Evolutionary conservation across 2,797 vertebrate species (phyloP), one percentile per base, ranked within the genome.

Genomic region (Phyllotis vaccarum): DNA sequence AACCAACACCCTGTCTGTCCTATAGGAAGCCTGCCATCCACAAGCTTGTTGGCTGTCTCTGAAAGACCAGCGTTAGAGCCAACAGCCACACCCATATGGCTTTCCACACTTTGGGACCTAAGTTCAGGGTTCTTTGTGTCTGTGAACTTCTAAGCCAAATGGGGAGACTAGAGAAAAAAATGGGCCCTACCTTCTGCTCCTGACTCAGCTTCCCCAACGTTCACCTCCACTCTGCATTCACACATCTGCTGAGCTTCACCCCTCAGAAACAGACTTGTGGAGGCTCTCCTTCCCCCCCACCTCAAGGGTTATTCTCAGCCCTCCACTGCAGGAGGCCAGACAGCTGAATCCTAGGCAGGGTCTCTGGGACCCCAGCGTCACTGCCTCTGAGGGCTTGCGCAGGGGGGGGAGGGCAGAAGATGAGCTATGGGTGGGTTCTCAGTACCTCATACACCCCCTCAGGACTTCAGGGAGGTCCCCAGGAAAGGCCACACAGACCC

Each of bases 211-310:
- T 13, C 37, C 68, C 27, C 2, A 5, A 2, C 1, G 13, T 34
- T 85, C 22, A 14, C 34, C 68, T 19, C 9, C 2, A 22, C 8
- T 9, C 1, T 2, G 6, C 43, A 11, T 24, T 5, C 0, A 49
- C 19, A 27, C 2, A 8, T 9, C 9, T 0, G 46, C 58, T 46
- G 3, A 34, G 46, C 56, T 5, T 54, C 12, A 10, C 58, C 74
- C 62, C 3, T 37, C 83, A 31, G 54, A 6, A 0, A 2, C 19
- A 13, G 34, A 16, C 34, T 12, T 46, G 14, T 6, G 37, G n/a
- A 58, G 34, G 16, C 7, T 1, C 29, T 0, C 10, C 68, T 60
- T 16, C n/a, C 9, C 1, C 54, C 40, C 27, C 60, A 8, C 19
- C 52, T 31, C 68, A 72, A 24, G 40, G 27, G 31, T 40, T 29